A percentile compares a stretch with the other conserved stretches of the same genome.
phyloP scores from a whole-genome alignment of 1,140 invertebrate genomes.

The Ceratitis capitata region DNA sequence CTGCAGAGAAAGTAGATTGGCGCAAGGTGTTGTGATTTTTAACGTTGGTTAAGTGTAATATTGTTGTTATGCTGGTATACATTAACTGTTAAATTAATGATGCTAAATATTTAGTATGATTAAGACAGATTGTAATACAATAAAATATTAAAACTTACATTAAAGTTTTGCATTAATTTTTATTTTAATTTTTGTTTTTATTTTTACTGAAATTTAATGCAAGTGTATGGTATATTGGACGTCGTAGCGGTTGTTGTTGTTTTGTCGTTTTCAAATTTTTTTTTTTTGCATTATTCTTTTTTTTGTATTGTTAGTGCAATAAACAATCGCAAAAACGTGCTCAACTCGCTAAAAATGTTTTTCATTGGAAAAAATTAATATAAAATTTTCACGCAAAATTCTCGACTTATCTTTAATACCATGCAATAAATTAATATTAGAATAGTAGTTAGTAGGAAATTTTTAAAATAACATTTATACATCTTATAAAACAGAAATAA shows the following conservation, averaged over 20 bases:
- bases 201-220: background rate
- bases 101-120: background rate
- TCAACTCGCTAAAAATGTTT: background rate
- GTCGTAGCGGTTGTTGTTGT: background rate
- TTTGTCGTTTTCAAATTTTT: background rate
- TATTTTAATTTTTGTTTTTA: background rate
- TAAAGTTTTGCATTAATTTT: background rate
- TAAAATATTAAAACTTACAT: background rate
- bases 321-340: background rate
- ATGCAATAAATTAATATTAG: background rate
- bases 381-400: background rate
- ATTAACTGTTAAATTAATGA: background rate
- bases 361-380: background rate
- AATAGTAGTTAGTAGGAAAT: background rate
- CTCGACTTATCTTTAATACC: background rate
- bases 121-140: background rate
- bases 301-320: background rate
- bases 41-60: background rate
- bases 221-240: background rate
- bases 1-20: too few relatives aligned
- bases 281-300: background rate
- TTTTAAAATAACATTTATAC: background rate
- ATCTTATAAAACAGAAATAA: background rate
- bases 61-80: background rate
- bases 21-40: background rate